Base-by-base conservation (phyloP, 2,797 vertebrate genomes). In the Bovichtus diacanthus region DNA sequence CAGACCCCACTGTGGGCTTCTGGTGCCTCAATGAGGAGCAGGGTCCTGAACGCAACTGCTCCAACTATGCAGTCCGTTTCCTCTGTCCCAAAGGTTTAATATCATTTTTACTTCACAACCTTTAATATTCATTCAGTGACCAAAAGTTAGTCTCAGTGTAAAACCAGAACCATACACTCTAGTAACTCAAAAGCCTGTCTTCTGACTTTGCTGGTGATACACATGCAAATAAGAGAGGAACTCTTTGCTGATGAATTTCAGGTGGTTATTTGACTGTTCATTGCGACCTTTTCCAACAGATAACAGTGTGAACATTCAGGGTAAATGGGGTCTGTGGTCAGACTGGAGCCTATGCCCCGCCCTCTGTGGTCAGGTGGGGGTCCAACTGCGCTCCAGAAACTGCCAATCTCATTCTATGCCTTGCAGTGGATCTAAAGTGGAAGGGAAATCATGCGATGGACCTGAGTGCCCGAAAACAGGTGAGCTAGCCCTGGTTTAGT, bases 11-110 rank as follows among this genome's bases (percentile, higher is more conserved):
- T 0, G 91, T 96, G 66, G 97, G 97, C 10, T 98, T 98, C 93
- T 98, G 97, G 97, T 98, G 97, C 77, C 88, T 96, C 81, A 97
- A 98, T 75, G 93, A 93, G 34, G 97, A 98, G 80, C 97, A 98
- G 90, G 91, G 78, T 12, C 87, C 92, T 0, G 94, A 94, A 25
- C 95, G 86, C 74, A 97, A 95, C 86, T 98, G 97, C 81, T 97
- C 96, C 70, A 98, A 98, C 90, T 98, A 98, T 3, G 95, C 97
- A 0, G 96, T 98, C 19, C 96, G 97, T 64, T 95, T 98, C 91
- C 95, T 96, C 27, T 97, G 96, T 82, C 95, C 93, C 0, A 92
- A 87, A 92, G 95, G 96, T 97, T 95, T 64, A 86, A 72, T 60
- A 11, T 63, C 1, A 1, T 36, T 34, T 34, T 34, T 34, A 34